Evolutionary conservation across 1,140 invertebrate species (phyloP), one percentile per base, ranked within the genome.

Genomic region (Lordiphosa stackelbergi): DNA sequence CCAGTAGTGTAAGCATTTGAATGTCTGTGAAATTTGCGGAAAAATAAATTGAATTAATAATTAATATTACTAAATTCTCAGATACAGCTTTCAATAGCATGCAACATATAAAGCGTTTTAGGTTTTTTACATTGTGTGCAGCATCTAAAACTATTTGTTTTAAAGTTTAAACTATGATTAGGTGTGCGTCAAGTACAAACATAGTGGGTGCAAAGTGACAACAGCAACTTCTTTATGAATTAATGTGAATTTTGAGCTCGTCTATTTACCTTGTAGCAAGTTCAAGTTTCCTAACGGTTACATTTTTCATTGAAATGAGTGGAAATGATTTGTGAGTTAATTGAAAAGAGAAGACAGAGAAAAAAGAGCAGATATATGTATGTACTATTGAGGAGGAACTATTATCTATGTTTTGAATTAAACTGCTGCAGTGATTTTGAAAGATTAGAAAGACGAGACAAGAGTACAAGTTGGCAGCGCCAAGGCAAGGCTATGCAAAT

Each of bases 1-100:
- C 94, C 36, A 97, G 89, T 43, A 98, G 89, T 56, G 94, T 93
- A 43, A 98, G 88, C 91, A 98, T 92, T 87, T 97, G 94, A 69
- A 96, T 92, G 86, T 95, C 96, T 97, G 85, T 42, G 61, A 31
- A 88, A 87, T 46, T 51, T 42, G 34, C 9, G 11, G 11, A 10
- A 6, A 19, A 4, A 4, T 1, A 13, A 38, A 5, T 4, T 1
- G 4, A 12, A 53, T 40, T 43, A 68, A 10, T 45, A 5, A 16
- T n/a, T 28, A 4, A 36, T 10, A 12, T 9, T 4, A 13, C 4
- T n/a, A 9, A 35, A 31, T 7, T 19, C 12, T 19, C 13, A 40
- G 34, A 34, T 24, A 65, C 47, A 58, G 16, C 2, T 42, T 16
- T 49, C 16, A 12, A 31, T 37, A 28, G 19, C 64, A 66, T 66